Base-by-base conservation (phyloP, 2,888 invertebrate genomes). In the Amblyteles armatorius region DNA sequence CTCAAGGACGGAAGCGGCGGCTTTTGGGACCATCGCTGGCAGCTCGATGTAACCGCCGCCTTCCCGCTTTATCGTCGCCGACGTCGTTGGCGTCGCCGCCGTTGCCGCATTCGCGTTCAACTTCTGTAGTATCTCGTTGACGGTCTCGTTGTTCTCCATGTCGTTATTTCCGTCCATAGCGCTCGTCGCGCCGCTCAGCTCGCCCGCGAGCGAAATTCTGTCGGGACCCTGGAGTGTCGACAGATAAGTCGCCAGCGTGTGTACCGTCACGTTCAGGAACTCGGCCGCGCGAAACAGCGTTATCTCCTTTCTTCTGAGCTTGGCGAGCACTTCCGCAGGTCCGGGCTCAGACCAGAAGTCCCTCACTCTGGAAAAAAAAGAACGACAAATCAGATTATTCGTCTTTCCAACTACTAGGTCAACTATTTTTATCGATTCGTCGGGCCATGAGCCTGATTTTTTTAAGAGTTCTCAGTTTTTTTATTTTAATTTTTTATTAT, bases 281-380 rank as follows among this genome's bases (percentile, higher is more conserved):
- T 96, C 96, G 0, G 97, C 97, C 0, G 97, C 97, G 63, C 96
- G 95, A 90, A 96, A 96, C 69, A 97, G 92, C 0, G 96, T 95
- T 81, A 97, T 95, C 92, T 97, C 96, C 87, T 97, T 96, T 22
- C 96, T 94, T 91, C 96, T 96, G 57, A 97, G 94, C 88, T 96
- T 95, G 82, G 96, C 95, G 84, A 97, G 93, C 69, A 97, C 96
- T 88, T 97, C 97, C 1, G 97, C 96, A 0, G 97, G 96, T 0
- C 96, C 97, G 88, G 97, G 97, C 89, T 97, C 96, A 82, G 96
- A 96, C 97, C 97, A 97, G 94, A 97, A 96, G 92, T 97, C 97
- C 79, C 97, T 94, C 84, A 95, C 95, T 94, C 95, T 95, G 92
- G 40, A 92, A 94, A 85, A 82, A 85, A 79, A 44, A 86, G n/a